Evolutionary conservation across 1,140 invertebrate species (phyloP), one percentile per base, ranked within the genome.

Genomic region (Pseudobourletiella spinata): DNA sequence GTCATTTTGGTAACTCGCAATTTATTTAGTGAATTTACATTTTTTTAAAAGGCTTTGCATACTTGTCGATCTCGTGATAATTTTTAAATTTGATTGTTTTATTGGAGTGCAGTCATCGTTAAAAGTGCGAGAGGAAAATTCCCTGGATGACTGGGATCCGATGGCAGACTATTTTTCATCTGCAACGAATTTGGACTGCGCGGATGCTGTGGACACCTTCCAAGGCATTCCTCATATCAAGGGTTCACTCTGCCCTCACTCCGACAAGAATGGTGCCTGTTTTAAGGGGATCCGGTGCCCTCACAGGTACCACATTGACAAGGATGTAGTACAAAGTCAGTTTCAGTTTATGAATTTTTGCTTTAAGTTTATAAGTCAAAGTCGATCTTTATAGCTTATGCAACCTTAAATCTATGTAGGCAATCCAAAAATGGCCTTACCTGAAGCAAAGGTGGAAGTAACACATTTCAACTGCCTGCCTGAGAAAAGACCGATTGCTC

Each of bases 101-200:
- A n/a, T n/a, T n/a, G n/a, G n/a, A n/a, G n/a, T n/a, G n/a, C n/a
- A n/a, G n/a, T n/a, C n/a, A n/a, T n/a, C n/a, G n/a, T n/a, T n/a
- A n/a, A n/a, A n/a, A n/a, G n/a, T n/a, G n/a, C n/a, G n/a, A n/a
- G n/a, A n/a, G n/a, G n/a, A n/a, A n/a, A n/a, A n/a, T n/a, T n/a
- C n/a, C n/a, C n/a, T n/a, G n/a, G n/a, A n/a, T n/a, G 44, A 18
- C 18, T 51, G 48, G 48, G 48, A 51, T 26, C 48, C 48, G 8
- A 3, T 51, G 20, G 14, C 14, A 8, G 20, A 6, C 2, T 14
- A 24, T 6, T 18, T 6, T 51, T 3, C 6, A 6, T 51, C 48
- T 4, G 6, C 28, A 8, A 26, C 6, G 8, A 51, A 51, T 22
- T 26, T 51, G 48, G 28, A 51, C 28, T 51, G 48, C 28, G 4